Evolutionary conservation across 2,888 invertebrate species (phyloP), one percentile per base, ranked within the genome.

Genomic region (Ectemnius cavifrons): DNA sequence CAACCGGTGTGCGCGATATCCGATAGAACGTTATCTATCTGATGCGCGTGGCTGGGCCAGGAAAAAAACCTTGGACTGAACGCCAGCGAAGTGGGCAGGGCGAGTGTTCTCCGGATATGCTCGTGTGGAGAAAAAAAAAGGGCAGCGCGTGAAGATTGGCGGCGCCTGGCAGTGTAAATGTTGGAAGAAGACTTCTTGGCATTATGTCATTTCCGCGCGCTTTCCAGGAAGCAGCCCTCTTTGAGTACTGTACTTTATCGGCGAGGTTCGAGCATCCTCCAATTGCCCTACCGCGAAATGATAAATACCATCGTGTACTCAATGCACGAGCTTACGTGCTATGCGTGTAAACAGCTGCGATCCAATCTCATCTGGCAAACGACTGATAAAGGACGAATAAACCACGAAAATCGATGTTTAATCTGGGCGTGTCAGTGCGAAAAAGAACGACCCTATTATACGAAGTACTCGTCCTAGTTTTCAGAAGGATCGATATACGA

Each of bases 381-480:
- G 27, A 57, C 49, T 28, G 56, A 23, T 52, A 37, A 62, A 52
- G 45, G 16, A 27, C 37, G 27, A 71, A 71, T 70, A 79, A 66
- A 20, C 60, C 23, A 45, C n/a, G 63, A 80, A 75, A 80, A 80
- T 80, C 73, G 65, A 82, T 80, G 67, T 73, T 14, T 37, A 49
- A 73, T 71, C 69, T 64, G 16, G 58, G 58, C 64, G 37, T 11
- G 37, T 37, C 5, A 11, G 1, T 8, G 2, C 0, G 37, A 6
- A 11, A 37, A 37, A 37, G 37, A 37, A 37, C 11, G 37, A 6
- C 1, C 37, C 37, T 37, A 37, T 37, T 37, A 37, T 37, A 8
- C 37, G 6, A 23, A 23, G 23, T 23, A 23, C 23, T 3, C 23
- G 23, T 2, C 23, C 23, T 23, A 23, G 23, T 23, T 23, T 23